phyloP scores from a whole-genome alignment of 2,797 vertebrate genomes.

The Enteromius fasciolatus region DNA sequence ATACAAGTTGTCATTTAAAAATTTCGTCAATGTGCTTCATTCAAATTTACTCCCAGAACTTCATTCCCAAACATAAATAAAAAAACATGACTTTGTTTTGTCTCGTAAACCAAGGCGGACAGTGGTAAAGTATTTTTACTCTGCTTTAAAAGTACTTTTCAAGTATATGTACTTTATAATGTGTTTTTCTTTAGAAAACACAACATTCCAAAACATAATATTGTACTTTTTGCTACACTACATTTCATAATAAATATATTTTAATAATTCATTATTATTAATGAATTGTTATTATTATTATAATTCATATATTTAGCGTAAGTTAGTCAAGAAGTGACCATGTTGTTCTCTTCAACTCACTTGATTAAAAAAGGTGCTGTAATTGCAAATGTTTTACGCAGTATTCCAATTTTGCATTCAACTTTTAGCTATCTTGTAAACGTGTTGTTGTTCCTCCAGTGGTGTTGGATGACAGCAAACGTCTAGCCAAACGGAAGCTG shows the following conservation, averaged over 20 bases:
- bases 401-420: not conserved
- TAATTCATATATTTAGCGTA: not conserved
- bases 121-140: not conserved
- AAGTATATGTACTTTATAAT: not conserved
- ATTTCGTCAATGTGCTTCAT: not conserved
- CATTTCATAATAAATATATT: not conserved
- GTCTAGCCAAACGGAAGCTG: slow-evolving; percentile 93
- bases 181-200: not conserved
- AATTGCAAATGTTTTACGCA: not conserved
- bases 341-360: not conserved
- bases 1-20: too few species aligned
- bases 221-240: not conserved
- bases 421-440: not conserved
- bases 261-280: not conserved
- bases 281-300: too few species aligned
- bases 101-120: not conserved
- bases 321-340: not conserved
- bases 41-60: not conserved
- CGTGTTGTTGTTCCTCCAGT: slow-evolving; percentile 72
- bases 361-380: not conserved
- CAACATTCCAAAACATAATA: not conserved
- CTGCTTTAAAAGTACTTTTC: not conserved
- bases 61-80: not conserved
- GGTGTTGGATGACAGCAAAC: slow-evolving; percentile 96
- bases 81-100: not conserved